These are phyloP conservation scores for Apostichopus japonicus DNA, from an alignment of 35 echinoderm and acorn worm genomes.

Conservation along the genomic window DNA sequence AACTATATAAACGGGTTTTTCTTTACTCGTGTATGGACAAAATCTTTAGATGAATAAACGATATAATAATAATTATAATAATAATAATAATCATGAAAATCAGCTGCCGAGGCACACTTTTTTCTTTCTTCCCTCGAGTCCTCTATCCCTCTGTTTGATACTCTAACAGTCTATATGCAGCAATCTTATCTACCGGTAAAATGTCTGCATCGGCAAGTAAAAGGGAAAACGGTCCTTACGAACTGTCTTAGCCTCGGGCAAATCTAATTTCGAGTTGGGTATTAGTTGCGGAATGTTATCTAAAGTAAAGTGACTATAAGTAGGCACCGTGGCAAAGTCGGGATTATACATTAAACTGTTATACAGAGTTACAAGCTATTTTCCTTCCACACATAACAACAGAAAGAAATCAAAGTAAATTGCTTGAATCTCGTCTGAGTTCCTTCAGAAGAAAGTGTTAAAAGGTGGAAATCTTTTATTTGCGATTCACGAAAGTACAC, in stretches of 20 bases:
- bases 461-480: conserved; percentile 12
- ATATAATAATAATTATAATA: too few relatives aligned
- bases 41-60: too few relatives aligned
- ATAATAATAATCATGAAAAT: too few relatives aligned
- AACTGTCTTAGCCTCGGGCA: conserved; percentile 27
- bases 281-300: conserved; percentile 13
- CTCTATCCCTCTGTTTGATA: neutral
- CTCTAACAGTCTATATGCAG: neutral
- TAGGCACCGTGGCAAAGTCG: neutral
- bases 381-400: neutral
- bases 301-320: neutral
- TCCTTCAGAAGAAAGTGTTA: neutral
- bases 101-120: too few relatives aligned
- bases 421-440: neutral
- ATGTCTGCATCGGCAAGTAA: neutral
- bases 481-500: neutral
- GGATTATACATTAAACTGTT: neutral
- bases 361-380: neutral
- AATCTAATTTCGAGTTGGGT: conserved; percentile 46
- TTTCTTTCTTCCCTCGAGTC: too few relatives aligned
- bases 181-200: conserved; percentile 29
- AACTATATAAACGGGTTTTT: too few relatives aligned
- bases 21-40: too few relatives aligned
- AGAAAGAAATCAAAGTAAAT: neutral
- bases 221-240: conserved; percentile 21